Conservation (phyloP, 2,888 invertebrate genomes). For the Achlya flavicornis region DNA sequence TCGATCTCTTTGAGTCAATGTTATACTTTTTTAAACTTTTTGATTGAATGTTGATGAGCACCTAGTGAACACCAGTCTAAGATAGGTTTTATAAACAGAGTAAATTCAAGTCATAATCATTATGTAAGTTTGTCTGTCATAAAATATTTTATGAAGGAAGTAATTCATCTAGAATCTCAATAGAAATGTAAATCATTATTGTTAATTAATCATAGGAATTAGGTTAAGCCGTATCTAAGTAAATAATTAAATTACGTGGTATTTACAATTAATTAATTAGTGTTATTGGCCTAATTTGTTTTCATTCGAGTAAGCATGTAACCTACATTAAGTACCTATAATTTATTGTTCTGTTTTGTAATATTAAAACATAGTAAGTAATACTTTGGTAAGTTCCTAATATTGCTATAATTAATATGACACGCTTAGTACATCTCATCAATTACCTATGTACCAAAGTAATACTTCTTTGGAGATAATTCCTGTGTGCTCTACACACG, state of each 20-base stretch:
- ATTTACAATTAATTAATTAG: neutral
- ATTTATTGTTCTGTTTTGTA: neutral
- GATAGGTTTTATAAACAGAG: neutral
- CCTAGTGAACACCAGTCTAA: no score
- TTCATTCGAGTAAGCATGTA: conserved; percentile 4
- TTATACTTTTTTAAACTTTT: neutral
- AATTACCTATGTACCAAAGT: no score
- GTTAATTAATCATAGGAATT: neutral
- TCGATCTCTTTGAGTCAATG: neutral
- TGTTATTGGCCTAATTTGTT: conserved; percentile 9
- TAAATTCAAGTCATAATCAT: neutral
- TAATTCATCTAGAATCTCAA: neutral
- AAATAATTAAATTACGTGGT: conserved; percentile 10
- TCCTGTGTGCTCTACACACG: neutral
- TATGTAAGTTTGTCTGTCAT: neutral
- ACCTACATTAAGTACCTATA: conserved; percentile 12
- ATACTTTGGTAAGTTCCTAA: no score
- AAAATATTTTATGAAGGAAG: neutral
- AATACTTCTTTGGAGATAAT: neutral
- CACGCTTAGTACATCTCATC: no score
- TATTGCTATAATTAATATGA: no score
- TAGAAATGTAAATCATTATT: neutral
- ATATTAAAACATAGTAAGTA: neutral
- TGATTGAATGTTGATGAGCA: neutral
- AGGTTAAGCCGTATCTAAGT: neutral